These are phyloP conservation scores for Acanthosepion lycidas DNA, from an alignment of 2,888 invertebrate species.

Conservation along the genomic window DNA sequence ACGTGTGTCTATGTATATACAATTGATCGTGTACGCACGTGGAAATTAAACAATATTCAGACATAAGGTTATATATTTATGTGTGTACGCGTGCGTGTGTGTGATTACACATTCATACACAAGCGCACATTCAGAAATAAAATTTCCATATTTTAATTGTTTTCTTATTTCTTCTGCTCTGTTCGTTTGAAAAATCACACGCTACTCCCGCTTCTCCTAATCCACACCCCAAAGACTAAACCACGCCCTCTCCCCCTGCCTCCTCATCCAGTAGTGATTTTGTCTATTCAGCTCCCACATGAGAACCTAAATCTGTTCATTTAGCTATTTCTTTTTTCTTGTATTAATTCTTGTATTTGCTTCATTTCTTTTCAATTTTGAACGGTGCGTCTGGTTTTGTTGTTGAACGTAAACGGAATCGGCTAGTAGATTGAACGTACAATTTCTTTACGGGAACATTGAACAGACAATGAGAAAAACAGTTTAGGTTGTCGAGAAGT, in stretches of 20 bases:
- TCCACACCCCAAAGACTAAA: not conserved
- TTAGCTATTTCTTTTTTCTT: not conserved
- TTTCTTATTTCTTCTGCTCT: not conserved
- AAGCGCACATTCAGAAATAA: not conserved
- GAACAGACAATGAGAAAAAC: not conserved
- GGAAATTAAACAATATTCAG: no score
- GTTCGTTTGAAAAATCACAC: not conserved
- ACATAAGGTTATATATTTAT: no score
- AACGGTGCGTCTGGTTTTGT: not conserved
- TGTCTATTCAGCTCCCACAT: constrained; percentile 9
- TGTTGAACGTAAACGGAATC: not conserved
- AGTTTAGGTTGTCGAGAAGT: not conserved
- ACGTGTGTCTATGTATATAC: no score
- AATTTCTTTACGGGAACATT: not conserved
- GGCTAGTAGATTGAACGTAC: not conserved
- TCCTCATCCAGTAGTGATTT: not conserved
- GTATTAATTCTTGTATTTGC: not conserved
- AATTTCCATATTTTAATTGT: constrained; percentile 14
- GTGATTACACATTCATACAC: no score
- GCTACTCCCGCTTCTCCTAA: not conserved
- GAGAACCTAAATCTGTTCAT: not conserved
- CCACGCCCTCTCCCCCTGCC: not conserved
- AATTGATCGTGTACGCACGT: no score
- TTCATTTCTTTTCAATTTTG: not conserved
- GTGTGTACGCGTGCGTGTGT: no score